A percentile compares a stretch with the other conserved stretches of the same genome.
phyloP scores from a whole-genome alignment of 2,888 invertebrate species.

The Brenthis daphne region DNA sequence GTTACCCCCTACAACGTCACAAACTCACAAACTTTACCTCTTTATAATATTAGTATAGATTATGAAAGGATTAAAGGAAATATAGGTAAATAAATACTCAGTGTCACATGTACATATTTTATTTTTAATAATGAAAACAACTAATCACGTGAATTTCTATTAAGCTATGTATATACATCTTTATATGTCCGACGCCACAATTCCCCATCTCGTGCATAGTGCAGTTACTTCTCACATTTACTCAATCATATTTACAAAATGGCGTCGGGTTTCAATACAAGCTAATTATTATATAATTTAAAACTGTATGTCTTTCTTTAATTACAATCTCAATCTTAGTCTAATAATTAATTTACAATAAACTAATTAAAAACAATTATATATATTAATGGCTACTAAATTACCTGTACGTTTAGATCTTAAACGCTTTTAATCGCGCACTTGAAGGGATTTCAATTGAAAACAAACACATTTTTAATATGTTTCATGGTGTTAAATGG shows the following conservation, averaged over 20 bases:
- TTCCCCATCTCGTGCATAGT: slow-evolving; percentile 75
- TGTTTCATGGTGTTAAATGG: too few species aligned
- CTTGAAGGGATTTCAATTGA: too few species aligned
- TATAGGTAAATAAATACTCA: slow-evolving; percentile 45
- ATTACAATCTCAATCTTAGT: slow-evolving; percentile 5
- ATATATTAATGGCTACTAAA: too few species aligned
- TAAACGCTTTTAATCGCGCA: too few species aligned
- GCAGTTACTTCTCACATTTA: slow-evolving; percentile 57
- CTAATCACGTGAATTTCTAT: slow-evolving; percentile 39
- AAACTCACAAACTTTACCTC: too few species aligned
- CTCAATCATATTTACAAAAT: slow-evolving; percentile 60
- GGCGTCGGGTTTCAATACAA: slow-evolving; percentile 47
- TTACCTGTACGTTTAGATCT: too few species aligned
- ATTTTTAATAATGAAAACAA: slow-evolving; percentile 45
- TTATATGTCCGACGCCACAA: slow-evolving; percentile 61
- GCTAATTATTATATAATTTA: slow-evolving; percentile 23
- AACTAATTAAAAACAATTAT: too few species aligned
- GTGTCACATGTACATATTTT: slow-evolving; percentile 55
- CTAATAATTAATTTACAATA: too few species aligned
- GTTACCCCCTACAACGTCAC: too few species aligned
- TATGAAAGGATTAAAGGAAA: slow-evolving; percentile 5
- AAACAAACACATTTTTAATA: too few species aligned
- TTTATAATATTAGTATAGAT: not conserved
- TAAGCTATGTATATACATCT: slow-evolving; percentile 36
- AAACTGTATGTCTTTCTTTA: slow-evolving; percentile 20